Conservation (phyloP, 1,140 invertebrate genomes). For the Lerema accius region DNA sequence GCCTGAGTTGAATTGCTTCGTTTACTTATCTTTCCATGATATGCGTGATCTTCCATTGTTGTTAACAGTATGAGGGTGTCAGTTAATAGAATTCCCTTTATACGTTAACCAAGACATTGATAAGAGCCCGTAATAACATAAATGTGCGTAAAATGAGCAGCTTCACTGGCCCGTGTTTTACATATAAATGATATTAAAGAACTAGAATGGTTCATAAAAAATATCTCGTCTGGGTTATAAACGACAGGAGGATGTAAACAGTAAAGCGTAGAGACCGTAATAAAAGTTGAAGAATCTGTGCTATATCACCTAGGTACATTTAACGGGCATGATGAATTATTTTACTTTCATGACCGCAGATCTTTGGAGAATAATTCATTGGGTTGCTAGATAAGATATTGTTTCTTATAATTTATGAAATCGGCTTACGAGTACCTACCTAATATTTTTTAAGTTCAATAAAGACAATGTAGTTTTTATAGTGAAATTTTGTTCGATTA, state of each 20-base stretch:
- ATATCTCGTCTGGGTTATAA: conserved; percentile 56
- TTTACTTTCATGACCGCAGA: conserved; percentile 25
- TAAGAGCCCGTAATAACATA: no score
- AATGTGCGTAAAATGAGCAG: background rate
- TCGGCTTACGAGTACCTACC: no score
- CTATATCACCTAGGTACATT: conserved; percentile 33
- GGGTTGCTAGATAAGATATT: conserved; percentile 7
- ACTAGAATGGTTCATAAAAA: conserved; percentile 48
- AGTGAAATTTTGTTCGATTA: no score
- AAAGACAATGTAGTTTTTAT: no score
- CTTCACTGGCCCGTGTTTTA: conserved; percentile 18
- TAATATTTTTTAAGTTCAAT: no score
- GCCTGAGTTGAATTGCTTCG: no score
- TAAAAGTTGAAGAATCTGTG: conserved; percentile 51
- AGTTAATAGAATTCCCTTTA: no score
- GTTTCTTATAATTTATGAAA: no score
- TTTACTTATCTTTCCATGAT: no score
- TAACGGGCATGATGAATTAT: conserved; percentile 38
- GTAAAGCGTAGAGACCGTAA: conserved; percentile 45
- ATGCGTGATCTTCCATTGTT: no score
- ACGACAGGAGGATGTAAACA: conserved; percentile 49
- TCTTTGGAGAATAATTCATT: conserved; percentile 17
- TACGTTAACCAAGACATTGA: no score
- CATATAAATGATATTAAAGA: conserved; percentile 39
- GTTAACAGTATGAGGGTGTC: no score